A percentile compares a stretch with the other conserved stretches of the same genome.
Conservation (phyloP, 2,797 vertebrate genomes). For the Myiotriccus ornatus region DNA sequence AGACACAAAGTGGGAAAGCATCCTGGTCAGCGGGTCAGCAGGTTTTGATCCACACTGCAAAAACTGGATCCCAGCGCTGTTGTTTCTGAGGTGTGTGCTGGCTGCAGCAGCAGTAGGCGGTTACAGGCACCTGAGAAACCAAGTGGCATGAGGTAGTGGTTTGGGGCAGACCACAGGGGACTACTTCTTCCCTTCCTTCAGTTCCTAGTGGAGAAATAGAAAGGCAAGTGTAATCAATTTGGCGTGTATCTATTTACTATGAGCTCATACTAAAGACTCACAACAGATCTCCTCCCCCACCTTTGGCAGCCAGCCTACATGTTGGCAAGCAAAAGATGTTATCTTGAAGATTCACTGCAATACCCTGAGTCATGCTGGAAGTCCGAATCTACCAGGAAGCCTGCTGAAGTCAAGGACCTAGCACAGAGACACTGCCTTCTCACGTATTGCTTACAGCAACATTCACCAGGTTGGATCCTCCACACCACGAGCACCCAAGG, state of each 20-base stretch:
- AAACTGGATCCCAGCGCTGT: rapidly evolving
- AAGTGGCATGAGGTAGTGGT: background rate
- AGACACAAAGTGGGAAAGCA: rapidly evolving
- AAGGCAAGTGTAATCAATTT: background rate
- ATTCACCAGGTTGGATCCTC: rapidly evolving
- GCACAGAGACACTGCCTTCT: background rate
- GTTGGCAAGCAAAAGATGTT: slow-evolving; percentile 49
- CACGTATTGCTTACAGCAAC: rapidly evolving
- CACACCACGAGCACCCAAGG: rapidly evolving
- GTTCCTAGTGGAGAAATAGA: background rate
- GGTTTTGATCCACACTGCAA: background rate
- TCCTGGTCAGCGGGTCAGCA: rapidly evolving
- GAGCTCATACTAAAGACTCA: slow-evolving; percentile 41
- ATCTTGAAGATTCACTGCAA: slow-evolving; percentile 49
- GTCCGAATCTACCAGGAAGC: slow-evolving; percentile 12
- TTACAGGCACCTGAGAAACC: background rate
- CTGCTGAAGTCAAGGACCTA: background rate
- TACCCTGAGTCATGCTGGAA: slow-evolving; percentile 57
- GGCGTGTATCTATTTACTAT: slow-evolving; percentile 41
- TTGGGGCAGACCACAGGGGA: background rate
- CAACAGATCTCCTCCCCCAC: slow-evolving; percentile 45
- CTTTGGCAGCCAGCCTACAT: slow-evolving; percentile 41
- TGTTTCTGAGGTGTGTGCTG: background rate
- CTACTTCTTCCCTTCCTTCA: background rate
- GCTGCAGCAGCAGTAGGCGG: background rate